Conservation (phyloP, 1,140 invertebrate genomes). For the Trachelipus rathkii region DNA sequence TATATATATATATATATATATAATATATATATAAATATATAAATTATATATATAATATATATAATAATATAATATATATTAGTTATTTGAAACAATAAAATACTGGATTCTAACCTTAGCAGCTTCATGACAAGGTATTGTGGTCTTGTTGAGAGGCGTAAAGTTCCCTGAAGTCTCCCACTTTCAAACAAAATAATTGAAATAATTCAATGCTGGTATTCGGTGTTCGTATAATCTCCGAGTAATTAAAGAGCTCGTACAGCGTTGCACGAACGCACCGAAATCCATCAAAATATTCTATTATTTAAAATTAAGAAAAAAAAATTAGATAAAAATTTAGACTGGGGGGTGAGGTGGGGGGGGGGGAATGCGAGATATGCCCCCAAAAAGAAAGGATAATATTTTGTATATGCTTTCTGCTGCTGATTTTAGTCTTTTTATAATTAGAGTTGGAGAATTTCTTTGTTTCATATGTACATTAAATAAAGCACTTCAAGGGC, state of each 20-base stretch:
- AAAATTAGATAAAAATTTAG: too few relatives aligned
- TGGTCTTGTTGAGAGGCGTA: slow-evolving; percentile 35
- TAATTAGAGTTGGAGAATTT: too few relatives aligned
- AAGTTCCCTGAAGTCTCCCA: slow-evolving; percentile 30
- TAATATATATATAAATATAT: slow-evolving; percentile 21
- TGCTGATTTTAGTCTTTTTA: too few relatives aligned
- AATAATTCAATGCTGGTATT: slow-evolving; percentile 39
- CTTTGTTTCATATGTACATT: too few relatives aligned
- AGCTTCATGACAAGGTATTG: slow-evolving; percentile 35
- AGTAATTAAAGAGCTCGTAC: slow-evolving; percentile 40
- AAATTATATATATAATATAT: neutral
- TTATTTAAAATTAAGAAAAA: neutral
- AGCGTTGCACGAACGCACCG: slow-evolving; percentile 40
- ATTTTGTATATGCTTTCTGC: too few relatives aligned
- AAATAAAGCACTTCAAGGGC: too few relatives aligned
- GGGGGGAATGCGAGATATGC: too few relatives aligned
- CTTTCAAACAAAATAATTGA: slow-evolving; percentile 35
- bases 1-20: neutral
- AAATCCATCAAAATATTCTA: slow-evolving; percentile 43
- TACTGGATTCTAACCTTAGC: slow-evolving; percentile 14
- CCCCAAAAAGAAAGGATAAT: too few relatives aligned
- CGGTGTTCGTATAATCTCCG: slow-evolving; percentile 33
- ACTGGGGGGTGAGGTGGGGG: too few relatives aligned
- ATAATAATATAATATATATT: too few relatives aligned
- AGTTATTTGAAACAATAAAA: too few relatives aligned